Conservation (phyloP, 2,797 vertebrate genomes). For the Psittacula echo region DNA sequence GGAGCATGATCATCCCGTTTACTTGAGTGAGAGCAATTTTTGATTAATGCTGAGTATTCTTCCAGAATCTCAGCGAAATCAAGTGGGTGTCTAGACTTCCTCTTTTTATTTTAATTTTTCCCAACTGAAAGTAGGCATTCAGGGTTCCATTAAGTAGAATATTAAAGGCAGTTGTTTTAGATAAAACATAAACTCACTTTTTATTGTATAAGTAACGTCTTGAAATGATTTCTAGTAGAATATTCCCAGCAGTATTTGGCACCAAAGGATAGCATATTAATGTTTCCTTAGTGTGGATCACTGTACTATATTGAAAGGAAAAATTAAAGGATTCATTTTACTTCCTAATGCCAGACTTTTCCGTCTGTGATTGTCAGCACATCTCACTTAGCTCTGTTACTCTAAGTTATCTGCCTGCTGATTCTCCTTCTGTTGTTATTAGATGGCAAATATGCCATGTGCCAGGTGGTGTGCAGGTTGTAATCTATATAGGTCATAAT, state of each 20-base stretch:
- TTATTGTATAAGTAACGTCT: slow-evolving; percentile 18
- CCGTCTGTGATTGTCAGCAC: slow-evolving; percentile 60
- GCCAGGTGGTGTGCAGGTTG: slow-evolving; percentile 53
- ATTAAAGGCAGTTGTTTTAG: slow-evolving; percentile 32
- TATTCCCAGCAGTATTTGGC: slow-evolving; percentile 44
- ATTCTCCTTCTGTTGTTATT: slow-evolving; percentile 67
- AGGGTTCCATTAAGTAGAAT: not conserved
- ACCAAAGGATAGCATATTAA: slow-evolving; percentile 46
- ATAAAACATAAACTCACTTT: slow-evolving; percentile 23
- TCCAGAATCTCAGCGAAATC: slow-evolving; percentile 16
- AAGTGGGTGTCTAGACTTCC: slow-evolving; percentile 1
- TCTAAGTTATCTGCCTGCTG: slow-evolving; percentile 63
- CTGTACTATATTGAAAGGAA: not conserved
- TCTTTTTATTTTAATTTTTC: slow-evolving; percentile 27
- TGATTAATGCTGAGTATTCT: not conserved
- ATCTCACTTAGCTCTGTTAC: slow-evolving; percentile 45
- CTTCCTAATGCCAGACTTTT: slow-evolving; percentile 46
- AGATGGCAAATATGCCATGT: slow-evolving; percentile 53
- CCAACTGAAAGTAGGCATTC: not conserved
- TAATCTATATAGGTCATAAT: slow-evolving; percentile 27
- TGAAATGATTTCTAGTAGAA: slow-evolving; percentile 21
- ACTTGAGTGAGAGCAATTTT: slow-evolving; percentile 9
- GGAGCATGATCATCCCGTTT: not conserved
- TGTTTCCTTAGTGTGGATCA: slow-evolving; percentile 8
- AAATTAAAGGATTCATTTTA: slow-evolving; percentile 37